These are phyloP conservation scores for Florisuga fusca DNA, from an alignment of 2,797 vertebrate genomes.

Conservation along the genomic window DNA sequence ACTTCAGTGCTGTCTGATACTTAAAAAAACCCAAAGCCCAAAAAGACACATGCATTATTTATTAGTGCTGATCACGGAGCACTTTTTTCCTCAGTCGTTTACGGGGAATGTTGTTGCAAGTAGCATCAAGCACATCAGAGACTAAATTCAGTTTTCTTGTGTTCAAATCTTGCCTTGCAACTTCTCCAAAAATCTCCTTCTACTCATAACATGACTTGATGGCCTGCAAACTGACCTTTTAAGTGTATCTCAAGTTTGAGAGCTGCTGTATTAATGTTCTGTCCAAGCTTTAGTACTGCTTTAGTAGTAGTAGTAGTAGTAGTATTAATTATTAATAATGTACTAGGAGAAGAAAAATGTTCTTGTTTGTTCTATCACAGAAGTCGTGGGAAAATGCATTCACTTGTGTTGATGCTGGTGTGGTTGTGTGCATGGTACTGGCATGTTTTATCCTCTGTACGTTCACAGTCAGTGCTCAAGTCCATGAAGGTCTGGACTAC, in stretches of 20 bases:
- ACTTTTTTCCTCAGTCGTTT: not conserved
- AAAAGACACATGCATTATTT: accelerated
- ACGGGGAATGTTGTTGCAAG: not conserved
- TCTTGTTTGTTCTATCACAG: not conserved
- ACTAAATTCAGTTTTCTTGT: not conserved
- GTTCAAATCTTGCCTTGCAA: not conserved
- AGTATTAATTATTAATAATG: too few species aligned
- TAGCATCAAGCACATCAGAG: not conserved
- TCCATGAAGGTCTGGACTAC: not conserved
- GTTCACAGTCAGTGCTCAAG: not conserved
- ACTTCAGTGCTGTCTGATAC: not conserved
- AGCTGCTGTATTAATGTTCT: not conserved
- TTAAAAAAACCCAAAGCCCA: not conserved
- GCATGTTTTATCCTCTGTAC: not conserved
- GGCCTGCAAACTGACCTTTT: not conserved
- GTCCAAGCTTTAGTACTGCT: not conserved
- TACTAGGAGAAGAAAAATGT: not conserved
- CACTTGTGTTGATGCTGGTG: not conserved
- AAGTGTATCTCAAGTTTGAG: not conserved
- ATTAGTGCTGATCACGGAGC: not conserved
- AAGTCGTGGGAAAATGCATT: not conserved
- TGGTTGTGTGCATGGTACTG: not conserved
- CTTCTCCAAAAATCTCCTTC: not conserved
- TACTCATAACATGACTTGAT: not conserved
- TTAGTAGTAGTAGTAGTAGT: too few species aligned